Evolutionary conservation across 2,888 invertebrate species (phyloP).

Genomic region (Tetragnatha montana): DNA sequence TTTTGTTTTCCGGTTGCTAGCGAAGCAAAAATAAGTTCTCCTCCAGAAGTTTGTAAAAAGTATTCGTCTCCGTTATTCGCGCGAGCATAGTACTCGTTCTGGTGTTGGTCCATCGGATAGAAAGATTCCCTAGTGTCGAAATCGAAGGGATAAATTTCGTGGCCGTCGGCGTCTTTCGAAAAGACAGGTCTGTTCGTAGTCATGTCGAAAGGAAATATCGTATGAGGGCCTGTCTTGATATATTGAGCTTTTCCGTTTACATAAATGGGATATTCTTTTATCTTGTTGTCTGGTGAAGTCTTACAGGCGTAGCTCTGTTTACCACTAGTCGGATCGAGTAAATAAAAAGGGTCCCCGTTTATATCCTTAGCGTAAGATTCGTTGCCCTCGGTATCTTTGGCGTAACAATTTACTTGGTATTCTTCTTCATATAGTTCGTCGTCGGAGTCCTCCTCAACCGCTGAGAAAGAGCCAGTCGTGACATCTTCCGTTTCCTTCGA

Average conservation of each 20-base stretch:
- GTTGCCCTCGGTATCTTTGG: not conserved
- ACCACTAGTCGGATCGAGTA: accelerated
- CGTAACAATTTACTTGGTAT: not conserved
- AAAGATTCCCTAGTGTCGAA: not conserved
- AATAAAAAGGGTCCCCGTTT: not conserved
- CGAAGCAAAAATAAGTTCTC: not conserved
- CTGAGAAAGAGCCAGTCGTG: too few relatives aligned
- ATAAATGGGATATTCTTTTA: not conserved
- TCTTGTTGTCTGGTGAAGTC: not conserved
- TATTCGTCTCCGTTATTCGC: not conserved
- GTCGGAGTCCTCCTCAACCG: too few relatives aligned
- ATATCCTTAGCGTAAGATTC: not conserved
- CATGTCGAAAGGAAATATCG: not conserved
- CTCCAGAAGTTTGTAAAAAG: not conserved
- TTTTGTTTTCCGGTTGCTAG: not conserved
- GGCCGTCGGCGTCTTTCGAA: too few relatives aligned
- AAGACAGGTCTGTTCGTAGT: not conserved
- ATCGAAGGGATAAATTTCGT: not conserved
- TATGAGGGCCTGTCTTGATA: not conserved
- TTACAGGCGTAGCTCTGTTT: not conserved
- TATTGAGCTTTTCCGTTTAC: not conserved
- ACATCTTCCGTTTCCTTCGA: too few relatives aligned
- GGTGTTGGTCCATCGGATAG: not conserved
- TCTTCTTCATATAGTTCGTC: too few relatives aligned
- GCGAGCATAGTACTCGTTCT: not conserved